phyloP scores from a whole-genome alignment of 2,888 invertebrate genomes.

The Heliconius ismenius region DNA sequence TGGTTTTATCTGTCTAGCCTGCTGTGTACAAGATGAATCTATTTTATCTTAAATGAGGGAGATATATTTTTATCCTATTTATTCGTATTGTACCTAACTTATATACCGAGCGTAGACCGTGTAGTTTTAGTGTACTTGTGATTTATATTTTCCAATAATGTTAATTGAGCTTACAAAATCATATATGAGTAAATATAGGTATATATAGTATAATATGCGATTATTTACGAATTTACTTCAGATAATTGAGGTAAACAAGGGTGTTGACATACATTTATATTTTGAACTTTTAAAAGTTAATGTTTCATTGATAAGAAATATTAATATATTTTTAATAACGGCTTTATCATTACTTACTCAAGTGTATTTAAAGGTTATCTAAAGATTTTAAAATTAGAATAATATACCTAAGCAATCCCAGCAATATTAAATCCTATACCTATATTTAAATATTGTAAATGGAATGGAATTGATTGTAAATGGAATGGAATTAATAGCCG shows the following conservation, averaged over 20 bases:
- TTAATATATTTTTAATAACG: neutral
- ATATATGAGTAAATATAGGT: neutral
- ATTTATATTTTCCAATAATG: too few relatives aligned
- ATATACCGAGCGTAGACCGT: too few relatives aligned
- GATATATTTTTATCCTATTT: too few relatives aligned
- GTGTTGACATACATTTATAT: conserved; percentile 6
- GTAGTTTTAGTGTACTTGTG: too few relatives aligned
- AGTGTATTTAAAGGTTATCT: neutral
- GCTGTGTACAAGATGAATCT: neutral
- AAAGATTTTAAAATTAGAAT: neutral
- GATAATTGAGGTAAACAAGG: neutral
- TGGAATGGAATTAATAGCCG: neutral
- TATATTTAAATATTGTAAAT: neutral
- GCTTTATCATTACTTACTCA: neutral
- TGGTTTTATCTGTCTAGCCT: too few relatives aligned
- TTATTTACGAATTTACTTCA: neutral
- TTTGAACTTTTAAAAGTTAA: conserved; percentile 3
- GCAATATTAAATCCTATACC: neutral
- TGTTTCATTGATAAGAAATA: neutral
- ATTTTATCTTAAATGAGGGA: too few relatives aligned
- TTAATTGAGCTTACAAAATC: neutral
- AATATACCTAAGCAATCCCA: neutral
- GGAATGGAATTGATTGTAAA: neutral
- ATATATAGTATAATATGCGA: neutral
- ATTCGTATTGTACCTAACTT: too few relatives aligned